Evolutionary conservation across 2,113 vertebrate genomes (phyloP).

Genomic region (Perccottus glenii): DNA sequence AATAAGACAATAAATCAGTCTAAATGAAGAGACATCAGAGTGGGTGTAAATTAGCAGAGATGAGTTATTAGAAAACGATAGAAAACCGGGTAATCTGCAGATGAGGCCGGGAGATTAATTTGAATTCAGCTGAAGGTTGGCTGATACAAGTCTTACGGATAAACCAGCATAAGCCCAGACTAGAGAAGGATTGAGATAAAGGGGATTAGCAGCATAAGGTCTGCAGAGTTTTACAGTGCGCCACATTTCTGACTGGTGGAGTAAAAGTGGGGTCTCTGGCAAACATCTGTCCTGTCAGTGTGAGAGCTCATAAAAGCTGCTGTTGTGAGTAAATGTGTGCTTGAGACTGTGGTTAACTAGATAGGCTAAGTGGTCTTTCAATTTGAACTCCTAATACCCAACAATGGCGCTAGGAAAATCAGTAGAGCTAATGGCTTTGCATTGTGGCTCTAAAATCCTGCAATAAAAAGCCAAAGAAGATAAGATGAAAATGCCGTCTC

Average conservation of each 20-base stretch:
- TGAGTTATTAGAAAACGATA: constrained; percentile 41
- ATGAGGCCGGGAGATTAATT: constrained; percentile 47
- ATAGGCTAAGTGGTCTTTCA: constrained; percentile 69
- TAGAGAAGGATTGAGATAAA: constrained; percentile 68
- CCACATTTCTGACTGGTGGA: constrained; percentile 68
- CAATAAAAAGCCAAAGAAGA: constrained; percentile 51
- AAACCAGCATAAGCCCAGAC: constrained; percentile 58
- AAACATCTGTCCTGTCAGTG: constrained; percentile 75
- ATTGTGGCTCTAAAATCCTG: constrained; percentile 24
- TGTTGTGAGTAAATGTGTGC: constrained; percentile 15
- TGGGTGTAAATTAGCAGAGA: constrained; percentile 49
- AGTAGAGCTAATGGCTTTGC: constrained; percentile 44
- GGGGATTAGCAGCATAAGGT: constrained; percentile 67
- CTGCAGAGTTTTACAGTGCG: constrained; percentile 62
- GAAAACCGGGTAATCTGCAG: constrained; percentile 30
- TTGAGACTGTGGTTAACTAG: constrained; percentile 67
- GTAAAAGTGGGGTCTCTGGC: constrained; percentile 69
- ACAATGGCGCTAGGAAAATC: constrained; percentile 62
- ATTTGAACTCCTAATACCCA: constrained; percentile 63
- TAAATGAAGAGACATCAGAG: constrained; percentile 43
- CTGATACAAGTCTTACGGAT: constrained; percentile 65
- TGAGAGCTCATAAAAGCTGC: constrained; percentile 65
- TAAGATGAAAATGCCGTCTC: constrained; percentile 27
- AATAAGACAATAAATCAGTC: constrained; percentile 65
- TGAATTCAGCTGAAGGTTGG: constrained; percentile 56